phyloP scores from a whole-genome alignment of 1,140 invertebrate species.

The Elymnias hypermnestra region DNA sequence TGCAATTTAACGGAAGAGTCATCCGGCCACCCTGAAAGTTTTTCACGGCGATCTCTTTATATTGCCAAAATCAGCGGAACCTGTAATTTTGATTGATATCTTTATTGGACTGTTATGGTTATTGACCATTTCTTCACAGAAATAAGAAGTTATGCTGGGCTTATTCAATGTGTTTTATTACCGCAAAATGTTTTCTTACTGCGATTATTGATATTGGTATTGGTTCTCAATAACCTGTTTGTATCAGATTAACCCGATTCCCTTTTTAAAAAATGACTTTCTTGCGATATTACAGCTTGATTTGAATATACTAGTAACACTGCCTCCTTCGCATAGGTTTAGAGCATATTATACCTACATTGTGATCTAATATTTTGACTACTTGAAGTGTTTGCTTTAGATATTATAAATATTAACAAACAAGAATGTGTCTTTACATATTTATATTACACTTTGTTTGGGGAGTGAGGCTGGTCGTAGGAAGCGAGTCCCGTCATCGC shows the following conservation, averaged over 20 bases:
- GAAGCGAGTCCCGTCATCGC: no score
- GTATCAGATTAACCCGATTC: constrained; percentile 68
- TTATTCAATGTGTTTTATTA: constrained; percentile 46
- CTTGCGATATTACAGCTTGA: constrained; percentile 34
- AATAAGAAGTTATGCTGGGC: constrained; percentile 47
- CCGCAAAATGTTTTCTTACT: constrained; percentile 41
- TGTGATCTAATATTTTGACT: no score
- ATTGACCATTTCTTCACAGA: constrained; percentile 67
- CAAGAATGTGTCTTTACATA: no score
- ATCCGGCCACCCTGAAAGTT: constrained; percentile 54
- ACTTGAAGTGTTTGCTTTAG: no score
- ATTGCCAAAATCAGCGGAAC: constrained; percentile 72
- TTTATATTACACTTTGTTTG: no score
- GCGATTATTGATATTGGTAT: constrained; percentile 63
- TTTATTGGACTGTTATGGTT: constrained; percentile 70
- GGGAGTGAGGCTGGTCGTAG: no score
- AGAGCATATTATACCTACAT: no score
- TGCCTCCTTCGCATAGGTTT: no score
- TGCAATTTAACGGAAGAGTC: constrained; percentile 63
- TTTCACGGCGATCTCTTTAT: constrained; percentile 48
- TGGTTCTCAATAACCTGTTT: constrained; percentile 67
- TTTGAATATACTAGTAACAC: no score
- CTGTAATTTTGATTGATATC: constrained; percentile 76
- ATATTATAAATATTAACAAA: no score
- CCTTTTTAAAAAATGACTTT: constrained; percentile 59